Base-by-base conservation (phyloP, 2,888 invertebrate species). In the Drosophila birchii region DNA sequence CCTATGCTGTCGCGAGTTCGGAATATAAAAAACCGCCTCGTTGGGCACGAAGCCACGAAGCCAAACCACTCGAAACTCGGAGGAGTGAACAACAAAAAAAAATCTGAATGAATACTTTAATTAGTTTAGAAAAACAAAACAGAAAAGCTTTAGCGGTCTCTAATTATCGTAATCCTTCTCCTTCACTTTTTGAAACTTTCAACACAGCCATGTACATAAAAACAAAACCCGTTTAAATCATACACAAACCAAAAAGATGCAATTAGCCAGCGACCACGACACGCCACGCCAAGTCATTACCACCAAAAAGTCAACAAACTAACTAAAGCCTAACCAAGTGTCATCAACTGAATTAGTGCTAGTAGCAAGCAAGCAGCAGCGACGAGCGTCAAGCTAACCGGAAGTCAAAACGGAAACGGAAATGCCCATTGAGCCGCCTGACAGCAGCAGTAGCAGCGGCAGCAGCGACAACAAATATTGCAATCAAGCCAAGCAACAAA, bases 151-250 rank as follows among this genome's bases (percentile, higher is more conserved):
- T 73, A 54, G 68, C 61, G 68, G 63, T 70, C 61, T 62, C 72
- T 68, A 70, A 70, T 70, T 71, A 60, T 54, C 20, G 45, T 54
- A 0, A 14, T 18, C 49, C 49, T 49, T 7, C 18, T 20, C 14
- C 18, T 20, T 8, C 12, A 5, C 2, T 16, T 45, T 11, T 1
- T 11, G n/a, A 51, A 34, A 36, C 47, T 49, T n/a, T 26, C 32
- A 32, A 63, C 54, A 51, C 79, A 85, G 89, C 87, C 88, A 81
- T 88, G 89, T 88, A 83, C 63, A 88, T 83, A 85, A 75, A 51
- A 82, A 78, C 81, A 75, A 80, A 70, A 59, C 53, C 51, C 60
- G 59, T 72, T 66, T 61, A 77, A 62, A 56, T 34, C 34, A 77
- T 45, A 59, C 53, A 70, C 53, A 66, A 26, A 23, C 68, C 53